Base-by-base conservation (phyloP, 1,140 invertebrate genomes). In the Drosophila busckii region DNA sequence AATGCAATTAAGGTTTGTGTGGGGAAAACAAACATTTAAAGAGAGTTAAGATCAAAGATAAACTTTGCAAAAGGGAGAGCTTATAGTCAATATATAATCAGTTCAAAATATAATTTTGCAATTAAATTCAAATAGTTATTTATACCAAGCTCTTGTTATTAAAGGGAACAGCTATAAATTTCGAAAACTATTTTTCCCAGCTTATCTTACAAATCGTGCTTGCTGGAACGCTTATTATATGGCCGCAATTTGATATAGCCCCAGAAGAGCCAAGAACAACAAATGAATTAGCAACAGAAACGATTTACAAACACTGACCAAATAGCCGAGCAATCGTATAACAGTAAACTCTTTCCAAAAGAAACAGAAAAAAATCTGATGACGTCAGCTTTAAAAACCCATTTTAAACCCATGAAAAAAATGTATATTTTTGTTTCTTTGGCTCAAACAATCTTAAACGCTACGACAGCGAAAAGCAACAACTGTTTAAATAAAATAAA, bases 361-460 rank as follows among this genome's bases (percentile, higher is more conserved):
- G n/a, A n/a, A n/a, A n/a, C n/a, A n/a, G n/a, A 26, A 61, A 48
- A 62, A 44, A 56, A 56, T 80, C 59, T 71, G 73, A 80, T 80
- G 73, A 80, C 75, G 73, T 71, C 73, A 80, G 64, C 67, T 54
- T 29, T 64, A 50, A 63, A 62, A 62, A 49, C 23, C 20, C 19
- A 48, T 56, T 62, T 62, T 62, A 48, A 42, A 34, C 31, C n/a
- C n/a, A 23, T 35, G 35, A 61, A 55, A 49, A n/a, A n/a, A n/a
- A n/a, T n/a, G 50, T 45, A 32, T 29, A 26, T 13, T 32, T 49
- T 50, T 37, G 23, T 26, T 23, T 9, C 37, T 52, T 53, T 16
- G 23, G 23, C 22, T 42, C 23, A 37, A 31, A 26, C 17, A 54
- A 60, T 38, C 23, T 25, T 13, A 37, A 37, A 55, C 28, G 59